A percentile compares a stretch with the other conserved stretches of the same genome.
Evolutionary conservation across 2,113 vertebrate genomes (phyloP).

Genomic region (Atherinomorus stipes): DNA sequence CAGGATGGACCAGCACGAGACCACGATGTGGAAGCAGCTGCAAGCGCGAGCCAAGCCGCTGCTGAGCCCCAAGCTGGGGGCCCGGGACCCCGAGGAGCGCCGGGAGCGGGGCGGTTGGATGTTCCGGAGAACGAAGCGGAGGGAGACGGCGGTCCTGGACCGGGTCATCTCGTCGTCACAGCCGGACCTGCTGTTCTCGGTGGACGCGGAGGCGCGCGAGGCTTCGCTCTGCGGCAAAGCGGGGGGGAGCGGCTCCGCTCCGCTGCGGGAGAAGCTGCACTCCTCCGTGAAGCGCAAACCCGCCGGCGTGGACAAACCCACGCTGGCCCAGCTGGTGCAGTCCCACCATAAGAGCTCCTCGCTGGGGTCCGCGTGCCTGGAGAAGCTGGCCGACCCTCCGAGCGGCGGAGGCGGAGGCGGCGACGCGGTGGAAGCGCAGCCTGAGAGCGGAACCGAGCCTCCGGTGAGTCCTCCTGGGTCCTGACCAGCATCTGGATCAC

Average conservation of each 20-base stretch:
- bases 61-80: slow-evolving; percentile 72
- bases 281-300: slow-evolving; percentile 10
- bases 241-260: slow-evolving; percentile 46
- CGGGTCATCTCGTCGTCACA: slow-evolving; percentile 90
- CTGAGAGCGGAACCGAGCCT: slow-evolving; percentile 7
- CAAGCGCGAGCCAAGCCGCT: slow-evolving; percentile 84
- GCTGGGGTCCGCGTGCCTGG: slow-evolving; percentile 65
- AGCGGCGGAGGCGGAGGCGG: not conserved
- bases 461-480: slow-evolving; percentile 45
- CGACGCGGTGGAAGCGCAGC: slow-evolving; percentile 31
- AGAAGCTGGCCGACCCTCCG: slow-evolving; percentile 54
- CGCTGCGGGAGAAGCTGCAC: slow-evolving; percentile 47
- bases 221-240: slow-evolving; percentile 51
- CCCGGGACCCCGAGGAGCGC: slow-evolving; percentile 76
- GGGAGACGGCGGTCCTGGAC: slow-evolving; percentile 82
- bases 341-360: slow-evolving; percentile 89
- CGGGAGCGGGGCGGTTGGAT: slow-evolving; percentile 75
- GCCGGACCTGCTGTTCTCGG: slow-evolving; percentile 88
- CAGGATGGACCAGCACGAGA: slow-evolving; percentile 76
- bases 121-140: slow-evolving; percentile 81
- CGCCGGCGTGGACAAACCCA: slow-evolving; percentile 48
- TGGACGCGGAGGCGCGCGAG: slow-evolving; percentile 66
- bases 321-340: slow-evolving; percentile 77
- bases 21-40: slow-evolving; percentile 86
- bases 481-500: no score